Percentiles rank a stretch among this genome's conserved stretches.
Evolutionary conservation across 2,113 vertebrate species (phyloP).

Genomic region (Eonycteris spelaea): DNA sequence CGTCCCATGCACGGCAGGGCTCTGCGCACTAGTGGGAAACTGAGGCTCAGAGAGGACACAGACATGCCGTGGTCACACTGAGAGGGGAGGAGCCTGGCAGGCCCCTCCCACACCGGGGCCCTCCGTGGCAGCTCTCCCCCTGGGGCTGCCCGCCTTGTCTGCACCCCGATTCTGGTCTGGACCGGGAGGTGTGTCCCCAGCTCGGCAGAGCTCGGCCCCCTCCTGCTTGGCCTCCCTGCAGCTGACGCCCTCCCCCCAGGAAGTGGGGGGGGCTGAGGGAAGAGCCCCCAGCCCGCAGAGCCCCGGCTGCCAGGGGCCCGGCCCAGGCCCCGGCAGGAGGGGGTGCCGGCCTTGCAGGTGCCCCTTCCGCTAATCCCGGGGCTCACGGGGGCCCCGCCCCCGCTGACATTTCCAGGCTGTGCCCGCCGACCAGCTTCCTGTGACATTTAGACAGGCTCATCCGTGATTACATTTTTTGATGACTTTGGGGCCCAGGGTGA

Average conservation of each 20-base stretch:
- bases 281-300: background rate
- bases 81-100: fast-evolving
- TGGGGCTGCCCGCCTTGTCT: background rate
- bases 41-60: background rate
- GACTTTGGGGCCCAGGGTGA: constrained; percentile 52
- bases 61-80: fast-evolving
- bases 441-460: constrained; percentile 85
- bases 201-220: fast-evolving
- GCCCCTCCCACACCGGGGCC: fast-evolving
- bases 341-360: constrained; percentile 61
- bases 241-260: background rate
- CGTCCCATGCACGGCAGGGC: fast-evolving
- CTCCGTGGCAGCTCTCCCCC: fast-evolving
- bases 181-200: fast-evolving
- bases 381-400: constrained; percentile 79
- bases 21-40: background rate
- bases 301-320: background rate
- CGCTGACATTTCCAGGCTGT: constrained; percentile 86
- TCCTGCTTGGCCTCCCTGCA: background rate
- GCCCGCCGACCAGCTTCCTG: constrained; percentile 68
- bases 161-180: background rate
- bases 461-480: background rate
- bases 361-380: constrained; percentile 78
- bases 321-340: background rate
- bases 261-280: background rate